A percentile compares a stretch with the other conserved stretches of the same genome.
Evolutionary conservation across 2,888 invertebrate species (phyloP).

Genomic region (Cosmia trapezina): DNA sequence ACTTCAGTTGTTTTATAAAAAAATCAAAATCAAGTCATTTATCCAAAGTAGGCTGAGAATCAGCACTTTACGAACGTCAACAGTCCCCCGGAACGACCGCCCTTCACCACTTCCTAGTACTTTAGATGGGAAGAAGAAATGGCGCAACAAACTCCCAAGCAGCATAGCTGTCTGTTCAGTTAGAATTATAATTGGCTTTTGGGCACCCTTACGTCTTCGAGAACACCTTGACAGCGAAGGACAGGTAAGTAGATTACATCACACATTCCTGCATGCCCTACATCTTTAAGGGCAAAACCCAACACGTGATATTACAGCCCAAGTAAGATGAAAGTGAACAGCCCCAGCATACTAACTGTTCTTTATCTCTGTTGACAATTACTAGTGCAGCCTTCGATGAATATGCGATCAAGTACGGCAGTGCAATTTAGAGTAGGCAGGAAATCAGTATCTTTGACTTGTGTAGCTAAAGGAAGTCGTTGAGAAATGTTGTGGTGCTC

Average conservation of each 20-base stretch:
- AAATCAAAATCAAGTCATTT: no score
- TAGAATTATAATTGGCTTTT: no score
- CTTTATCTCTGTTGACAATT: slow-evolving; percentile 17
- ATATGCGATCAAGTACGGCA: slow-evolving; percentile 34
- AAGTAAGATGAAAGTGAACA: slow-evolving; percentile 39
- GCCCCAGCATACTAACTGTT: neutral
- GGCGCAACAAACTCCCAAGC: no score
- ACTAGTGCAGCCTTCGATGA: slow-evolving; percentile 11
- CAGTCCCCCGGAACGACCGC: no score
- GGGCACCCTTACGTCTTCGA: no score
- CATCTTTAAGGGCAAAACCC: slow-evolving; percentile 14
- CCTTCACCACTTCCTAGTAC: no score
- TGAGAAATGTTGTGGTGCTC: neutral
- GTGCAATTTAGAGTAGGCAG: slow-evolving; percentile 35
- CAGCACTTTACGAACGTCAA: no score
- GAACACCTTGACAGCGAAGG: no score
- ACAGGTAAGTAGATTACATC: neutral
- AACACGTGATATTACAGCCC: slow-evolving; percentile 14
- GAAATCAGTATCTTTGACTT: slow-evolving; percentile 13
- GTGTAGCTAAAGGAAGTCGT: slow-evolving; percentile 5
- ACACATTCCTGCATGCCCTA: slow-evolving; percentile 12
- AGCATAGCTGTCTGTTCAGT: no score
- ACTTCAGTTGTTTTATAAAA: no score
- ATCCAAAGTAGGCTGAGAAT: no score
- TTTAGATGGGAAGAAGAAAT: no score